Conservation (phyloP, 2,888 invertebrate species). For the Agrotis clavis region DNA sequence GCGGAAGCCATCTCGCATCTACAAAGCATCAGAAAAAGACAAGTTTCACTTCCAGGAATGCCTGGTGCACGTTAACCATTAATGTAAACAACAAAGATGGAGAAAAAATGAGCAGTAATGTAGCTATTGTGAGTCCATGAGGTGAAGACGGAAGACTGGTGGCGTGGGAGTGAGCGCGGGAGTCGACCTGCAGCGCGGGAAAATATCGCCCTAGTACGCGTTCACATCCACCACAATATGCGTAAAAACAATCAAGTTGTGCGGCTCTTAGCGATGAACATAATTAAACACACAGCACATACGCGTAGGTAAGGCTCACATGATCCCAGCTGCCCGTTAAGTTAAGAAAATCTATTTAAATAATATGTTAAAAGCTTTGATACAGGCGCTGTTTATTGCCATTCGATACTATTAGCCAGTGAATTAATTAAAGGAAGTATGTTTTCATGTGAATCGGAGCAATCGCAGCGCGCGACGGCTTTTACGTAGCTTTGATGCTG, state of each 20-base stretch:
- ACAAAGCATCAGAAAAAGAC: constrained; percentile 81
- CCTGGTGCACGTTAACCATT: constrained; percentile 80
- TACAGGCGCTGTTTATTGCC: constrained; percentile 69
- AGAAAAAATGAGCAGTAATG: constrained; percentile 85
- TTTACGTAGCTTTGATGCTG: constrained; percentile 76
- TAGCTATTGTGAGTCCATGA: constrained; percentile 84
- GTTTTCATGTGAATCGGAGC: constrained; percentile 68
- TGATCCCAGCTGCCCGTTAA: constrained; percentile 53
- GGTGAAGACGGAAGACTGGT: constrained; percentile 83
- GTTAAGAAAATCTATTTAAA: constrained; percentile 64
- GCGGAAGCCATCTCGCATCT: constrained; percentile 83
- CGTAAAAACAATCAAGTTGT: constrained; percentile 63
- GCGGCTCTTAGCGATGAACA: constrained; percentile 33
- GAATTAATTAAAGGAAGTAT: constrained; percentile 74
- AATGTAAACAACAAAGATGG: constrained; percentile 82
- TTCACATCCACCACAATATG: constrained; percentile 74
- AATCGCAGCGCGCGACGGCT: constrained; percentile 65
- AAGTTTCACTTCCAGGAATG: constrained; percentile 87
- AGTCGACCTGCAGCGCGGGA: constrained; percentile 83
- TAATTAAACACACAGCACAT: constrained; percentile 54
- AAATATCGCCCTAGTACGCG: constrained; percentile 76
- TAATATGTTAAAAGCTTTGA: constrained; percentile 63
- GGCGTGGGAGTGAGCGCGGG: constrained; percentile 84
- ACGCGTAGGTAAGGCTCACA: constrained; percentile 38
- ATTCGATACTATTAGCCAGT: constrained; percentile 69